phyloP scores from a whole-genome alignment of 37 sponge, comb jelly and placozoan species.

The Aplysina aerophoba region DNA sequence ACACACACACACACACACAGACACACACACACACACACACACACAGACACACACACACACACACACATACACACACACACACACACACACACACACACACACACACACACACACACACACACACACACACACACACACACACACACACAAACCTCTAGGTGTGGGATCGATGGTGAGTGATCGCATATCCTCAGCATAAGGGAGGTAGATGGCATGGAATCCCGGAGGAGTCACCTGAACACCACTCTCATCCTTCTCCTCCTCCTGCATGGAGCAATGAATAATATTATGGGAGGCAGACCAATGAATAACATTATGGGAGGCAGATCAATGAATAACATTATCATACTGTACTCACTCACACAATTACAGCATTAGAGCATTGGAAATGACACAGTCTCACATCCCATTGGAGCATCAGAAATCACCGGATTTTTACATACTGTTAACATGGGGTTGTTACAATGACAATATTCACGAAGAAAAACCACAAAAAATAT shows the following conservation, averaged over 20 bases:
- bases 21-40: constrained; percentile 40
- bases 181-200: constrained; percentile 85
- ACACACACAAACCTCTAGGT: constrained; percentile 39
- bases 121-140: constrained; percentile 41
- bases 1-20: no score
- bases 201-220: constrained; percentile 85
- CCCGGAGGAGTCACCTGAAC: constrained; percentile 85
- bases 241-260: constrained; percentile 74
- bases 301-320: no score
- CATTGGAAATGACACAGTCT: no score
- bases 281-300: no score
- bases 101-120: constrained; percentile 34
- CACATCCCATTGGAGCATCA: no score
- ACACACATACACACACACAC: constrained; percentile 29
- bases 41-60: constrained; percentile 38
- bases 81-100: neutral
- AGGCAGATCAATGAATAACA: no score
- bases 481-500: no score
- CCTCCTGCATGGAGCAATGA: constrained; percentile 46
- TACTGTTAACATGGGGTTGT: no score
- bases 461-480: no score
- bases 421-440: no score
- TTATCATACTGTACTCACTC: neutral
- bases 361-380: no score
- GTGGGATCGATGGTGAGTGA: constrained; percentile 58